These are phyloP conservation scores for Lepidonotus clava DNA, from an alignment of 2,888 invertebrate species.

Conservation along the genomic window DNA sequence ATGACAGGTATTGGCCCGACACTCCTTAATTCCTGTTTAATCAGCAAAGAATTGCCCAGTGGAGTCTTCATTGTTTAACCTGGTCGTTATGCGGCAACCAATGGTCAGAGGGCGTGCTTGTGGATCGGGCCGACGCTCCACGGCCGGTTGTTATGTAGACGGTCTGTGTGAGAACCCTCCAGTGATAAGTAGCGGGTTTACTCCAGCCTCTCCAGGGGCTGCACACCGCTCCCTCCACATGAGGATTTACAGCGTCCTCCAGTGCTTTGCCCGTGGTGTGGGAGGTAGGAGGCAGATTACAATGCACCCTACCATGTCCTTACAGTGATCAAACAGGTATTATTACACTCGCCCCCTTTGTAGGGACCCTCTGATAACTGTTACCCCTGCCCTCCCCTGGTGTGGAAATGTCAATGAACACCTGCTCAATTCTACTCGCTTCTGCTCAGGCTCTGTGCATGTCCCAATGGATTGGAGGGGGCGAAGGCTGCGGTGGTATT, in stretches of 20 bases:
- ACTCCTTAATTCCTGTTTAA: too few relatives aligned
- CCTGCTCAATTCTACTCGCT: background rate
- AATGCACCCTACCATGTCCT: background rate
- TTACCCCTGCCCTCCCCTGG: background rate
- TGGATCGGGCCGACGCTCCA: too few relatives aligned
- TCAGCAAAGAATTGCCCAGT: too few relatives aligned
- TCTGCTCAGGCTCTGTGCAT: too few relatives aligned
- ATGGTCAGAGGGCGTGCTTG: too few relatives aligned
- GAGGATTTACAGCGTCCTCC: constrained; percentile 1
- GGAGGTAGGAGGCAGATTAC: background rate
- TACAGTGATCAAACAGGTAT: background rate
- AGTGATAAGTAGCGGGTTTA: background rate
- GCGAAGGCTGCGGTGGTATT: too few relatives aligned
- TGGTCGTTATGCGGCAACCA: too few relatives aligned
- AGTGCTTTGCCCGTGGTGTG: too few relatives aligned
- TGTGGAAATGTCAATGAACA: background rate
- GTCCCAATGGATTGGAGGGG: too few relatives aligned
- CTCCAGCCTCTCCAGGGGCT: constrained; percentile 10
- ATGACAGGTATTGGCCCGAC: too few relatives aligned
- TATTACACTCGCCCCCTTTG: background rate
- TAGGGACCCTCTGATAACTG: background rate
- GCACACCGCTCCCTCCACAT: background rate
- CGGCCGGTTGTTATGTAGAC: constrained; percentile 15
- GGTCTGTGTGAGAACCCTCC: background rate
- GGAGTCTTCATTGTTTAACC: too few relatives aligned